phyloP scores from a whole-genome alignment of 2,888 invertebrate species.

The Hyposoter didymator region DNA sequence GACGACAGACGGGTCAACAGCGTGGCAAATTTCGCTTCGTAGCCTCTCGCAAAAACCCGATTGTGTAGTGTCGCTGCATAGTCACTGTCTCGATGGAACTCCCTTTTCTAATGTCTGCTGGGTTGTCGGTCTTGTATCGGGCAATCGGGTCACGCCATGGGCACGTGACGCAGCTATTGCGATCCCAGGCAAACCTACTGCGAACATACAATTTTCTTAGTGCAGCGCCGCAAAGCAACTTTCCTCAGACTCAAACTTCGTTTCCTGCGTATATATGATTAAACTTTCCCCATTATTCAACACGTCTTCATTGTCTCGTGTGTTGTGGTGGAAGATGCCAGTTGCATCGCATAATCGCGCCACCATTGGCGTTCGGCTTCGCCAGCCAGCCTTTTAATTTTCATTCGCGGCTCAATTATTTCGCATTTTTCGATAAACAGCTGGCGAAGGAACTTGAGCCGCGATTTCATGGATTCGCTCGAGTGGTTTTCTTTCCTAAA shows the following conservation, averaged over 20 bases:
- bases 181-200: slow-evolving; percentile 56
- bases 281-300: slow-evolving; percentile 47
- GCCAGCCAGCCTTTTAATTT: background rate
- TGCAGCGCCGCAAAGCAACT: slow-evolving; percentile 36
- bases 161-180: slow-evolving; percentile 67
- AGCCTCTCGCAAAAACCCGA: slow-evolving; percentile 30
- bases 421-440: too few species aligned
- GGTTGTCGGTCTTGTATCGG: slow-evolving; percentile 47
- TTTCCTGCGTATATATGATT: slow-evolving; percentile 42
- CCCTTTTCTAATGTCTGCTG: background rate
- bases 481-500: too few species aligned
- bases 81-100: slow-evolving; percentile 61
- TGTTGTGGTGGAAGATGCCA: background rate
- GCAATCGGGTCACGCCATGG: slow-evolving; percentile 67
- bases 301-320: too few species aligned
- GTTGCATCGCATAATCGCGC: background rate
- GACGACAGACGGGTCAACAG: slow-evolving; percentile 35
- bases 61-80: slow-evolving; percentile 27
- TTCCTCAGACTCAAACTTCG: slow-evolving; percentile 53
- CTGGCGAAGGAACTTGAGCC: background rate
- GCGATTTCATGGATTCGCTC: background rate
- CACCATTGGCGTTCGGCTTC: background rate
- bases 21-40: slow-evolving; percentile 26
- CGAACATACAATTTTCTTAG: background rate
- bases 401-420: background rate